Conservation (phyloP, 2,888 invertebrate genomes). For the Pachliopta kotzebuea region DNA sequence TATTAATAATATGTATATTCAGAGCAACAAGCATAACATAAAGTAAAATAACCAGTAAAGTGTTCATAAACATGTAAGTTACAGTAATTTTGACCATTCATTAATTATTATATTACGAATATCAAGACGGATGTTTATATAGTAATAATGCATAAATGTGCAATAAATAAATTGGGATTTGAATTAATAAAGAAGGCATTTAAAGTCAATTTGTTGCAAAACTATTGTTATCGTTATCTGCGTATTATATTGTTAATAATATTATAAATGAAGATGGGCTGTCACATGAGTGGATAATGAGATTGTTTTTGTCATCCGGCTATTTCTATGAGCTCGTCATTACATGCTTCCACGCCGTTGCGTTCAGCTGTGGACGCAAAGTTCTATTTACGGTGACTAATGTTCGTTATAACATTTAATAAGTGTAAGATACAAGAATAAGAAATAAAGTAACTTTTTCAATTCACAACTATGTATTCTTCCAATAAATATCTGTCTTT, state of each 20-base stretch:
- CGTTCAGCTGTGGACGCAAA: background rate
- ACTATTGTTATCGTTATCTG: conserved; percentile 52
- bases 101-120: background rate
- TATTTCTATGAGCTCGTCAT: conserved; percentile 43
- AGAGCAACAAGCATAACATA: background rate
- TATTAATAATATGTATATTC: background rate
- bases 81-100: background rate
- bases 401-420: background rate
- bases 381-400: conserved; percentile 14
- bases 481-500: no score
- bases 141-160: conserved; percentile 51
- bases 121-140: conserved; percentile 44
- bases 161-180: conserved; percentile 65
- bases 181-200: conserved; percentile 60
- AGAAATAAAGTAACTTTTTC: no score
- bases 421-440: background rate
- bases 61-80: conserved; percentile 1
- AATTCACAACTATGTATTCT: no score
- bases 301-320: conserved; percentile 65
- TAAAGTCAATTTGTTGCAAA: conserved; percentile 68
- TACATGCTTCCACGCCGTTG: conserved; percentile 24
- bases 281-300: conserved; percentile 60
- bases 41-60: background rate
- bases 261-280: conserved; percentile 72
- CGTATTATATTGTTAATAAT: conserved; percentile 74